Evolutionary conservation across 2,797 vertebrate genomes (phyloP).

Genomic region (Trachops cirrhosus): DNA sequence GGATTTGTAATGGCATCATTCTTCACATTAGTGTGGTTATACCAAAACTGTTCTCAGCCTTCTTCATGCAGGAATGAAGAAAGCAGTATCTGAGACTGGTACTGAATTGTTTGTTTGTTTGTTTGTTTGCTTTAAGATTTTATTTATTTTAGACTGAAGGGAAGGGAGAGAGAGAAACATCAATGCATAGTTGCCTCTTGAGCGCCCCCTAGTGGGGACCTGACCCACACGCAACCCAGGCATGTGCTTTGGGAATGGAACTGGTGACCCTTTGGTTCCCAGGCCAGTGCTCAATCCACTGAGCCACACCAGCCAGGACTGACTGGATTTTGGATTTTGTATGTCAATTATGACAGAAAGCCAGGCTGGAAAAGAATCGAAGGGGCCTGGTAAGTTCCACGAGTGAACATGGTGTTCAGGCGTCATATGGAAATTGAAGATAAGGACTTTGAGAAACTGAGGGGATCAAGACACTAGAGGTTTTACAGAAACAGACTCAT

Average conservation of each 20-base stretch:
- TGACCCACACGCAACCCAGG: no score
- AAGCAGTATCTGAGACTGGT: background rate
- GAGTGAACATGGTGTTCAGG: background rate
- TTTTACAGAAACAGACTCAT: background rate
- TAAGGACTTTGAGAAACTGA: background rate
- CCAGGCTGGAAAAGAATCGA: background rate
- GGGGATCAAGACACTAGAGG: background rate
- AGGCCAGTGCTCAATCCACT: no score
- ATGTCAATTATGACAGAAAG: background rate
- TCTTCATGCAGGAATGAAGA: background rate
- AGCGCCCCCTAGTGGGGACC: no score
- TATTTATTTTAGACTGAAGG: no score
- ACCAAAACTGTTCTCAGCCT: background rate
- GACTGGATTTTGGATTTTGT: background rate
- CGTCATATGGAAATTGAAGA: background rate
- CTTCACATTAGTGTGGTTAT: background rate
- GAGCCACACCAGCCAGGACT: no score
- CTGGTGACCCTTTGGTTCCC: no score
- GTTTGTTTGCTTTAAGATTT: background rate
- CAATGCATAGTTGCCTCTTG: no score
- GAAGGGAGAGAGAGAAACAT: no score
- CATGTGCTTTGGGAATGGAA: no score
- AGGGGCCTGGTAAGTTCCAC: background rate
- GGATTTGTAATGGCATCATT: background rate
- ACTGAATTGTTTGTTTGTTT: background rate